phyloP scores from a whole-genome alignment of 2,797 vertebrate species.

The Platalea minor region DNA sequence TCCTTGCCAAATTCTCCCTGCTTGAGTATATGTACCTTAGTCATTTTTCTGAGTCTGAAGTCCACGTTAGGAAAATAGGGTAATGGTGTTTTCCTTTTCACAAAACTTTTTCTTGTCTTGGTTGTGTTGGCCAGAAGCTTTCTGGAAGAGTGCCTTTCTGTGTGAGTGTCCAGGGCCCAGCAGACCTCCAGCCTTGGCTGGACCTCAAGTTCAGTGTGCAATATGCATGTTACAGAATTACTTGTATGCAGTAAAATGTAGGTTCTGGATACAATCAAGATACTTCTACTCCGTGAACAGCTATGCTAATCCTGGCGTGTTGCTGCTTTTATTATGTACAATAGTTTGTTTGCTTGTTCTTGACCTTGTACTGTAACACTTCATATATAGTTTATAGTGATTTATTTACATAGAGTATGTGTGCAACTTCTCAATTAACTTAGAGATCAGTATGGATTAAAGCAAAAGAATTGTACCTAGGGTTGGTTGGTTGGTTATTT shows the following conservation, averaged over 20 bases:
- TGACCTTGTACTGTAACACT: neutral
- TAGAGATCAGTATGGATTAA: neutral
- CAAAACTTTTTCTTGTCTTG: slow-evolving; percentile 4
- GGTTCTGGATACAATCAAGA: slow-evolving; percentile 11
- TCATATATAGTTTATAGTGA: neutral
- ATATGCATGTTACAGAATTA: slow-evolving; percentile 35
- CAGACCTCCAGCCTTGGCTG: slow-evolving; percentile 58
- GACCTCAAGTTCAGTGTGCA: slow-evolving; percentile 44
- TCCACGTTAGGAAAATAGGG: neutral
- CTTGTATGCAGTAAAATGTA: slow-evolving; percentile 25
- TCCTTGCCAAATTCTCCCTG: neutral
- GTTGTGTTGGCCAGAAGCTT: slow-evolving; percentile 37
- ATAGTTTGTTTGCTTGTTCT: neutral
- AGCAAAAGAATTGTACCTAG: neutral
- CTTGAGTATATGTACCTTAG: neutral
- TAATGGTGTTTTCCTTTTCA: slow-evolving; percentile 6
- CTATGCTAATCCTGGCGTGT: neutral
- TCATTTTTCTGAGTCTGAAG: neutral
- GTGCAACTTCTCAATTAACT: neutral
- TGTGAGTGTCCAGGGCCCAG: slow-evolving; percentile 17
- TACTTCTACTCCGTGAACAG: neutral
- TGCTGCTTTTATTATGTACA: neutral
- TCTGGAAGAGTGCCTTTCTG: slow-evolving; percentile 10
- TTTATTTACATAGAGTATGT: neutral
- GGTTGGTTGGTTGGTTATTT: neutral